These are phyloP conservation scores for Strix aluco DNA, from an alignment of 2,113 vertebrate species.

Conservation along the genomic window DNA sequence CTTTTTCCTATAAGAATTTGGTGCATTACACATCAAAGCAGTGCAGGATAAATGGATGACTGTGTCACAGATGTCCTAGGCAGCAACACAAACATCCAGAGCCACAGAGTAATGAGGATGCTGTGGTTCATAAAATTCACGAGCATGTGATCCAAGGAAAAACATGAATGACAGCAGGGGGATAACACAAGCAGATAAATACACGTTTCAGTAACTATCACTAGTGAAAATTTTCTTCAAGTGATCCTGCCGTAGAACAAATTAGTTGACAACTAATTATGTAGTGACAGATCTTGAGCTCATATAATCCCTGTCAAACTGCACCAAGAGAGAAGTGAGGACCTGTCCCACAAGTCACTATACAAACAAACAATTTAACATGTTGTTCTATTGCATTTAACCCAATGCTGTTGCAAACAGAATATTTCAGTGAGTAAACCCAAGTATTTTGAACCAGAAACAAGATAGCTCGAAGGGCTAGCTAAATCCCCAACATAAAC, in stretches of 20 bases:
- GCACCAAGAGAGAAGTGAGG: not conserved
- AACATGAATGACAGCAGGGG: not conserved
- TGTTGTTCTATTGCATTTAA: not conserved
- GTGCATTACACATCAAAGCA: fast-evolving
- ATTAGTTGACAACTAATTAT: constrained; percentile 20
- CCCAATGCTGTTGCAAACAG: not conserved
- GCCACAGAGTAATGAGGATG: not conserved
- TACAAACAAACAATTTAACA: constrained; percentile 31
- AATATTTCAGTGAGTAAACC: constrained; percentile 1
- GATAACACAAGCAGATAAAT: not conserved
- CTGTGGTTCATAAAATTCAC: not conserved
- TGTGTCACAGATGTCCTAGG: not conserved
- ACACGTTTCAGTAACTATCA: not conserved
- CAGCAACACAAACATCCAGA: not conserved
- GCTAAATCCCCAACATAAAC: constrained; percentile 37
- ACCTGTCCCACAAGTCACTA: not conserved
- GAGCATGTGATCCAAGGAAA: not conserved
- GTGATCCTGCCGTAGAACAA: not conserved
- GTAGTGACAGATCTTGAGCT: not conserved
- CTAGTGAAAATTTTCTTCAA: not conserved
- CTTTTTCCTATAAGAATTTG: not conserved
- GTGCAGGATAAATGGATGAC: not conserved
- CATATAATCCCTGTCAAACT: constrained; percentile 8
- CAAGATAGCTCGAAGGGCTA: not conserved
- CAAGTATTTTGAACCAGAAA: constrained; percentile 33